phyloP scores from a whole-genome alignment of 37 sponge, comb jelly and placozoan species.

The Cladorhizidae sp. region DNA sequence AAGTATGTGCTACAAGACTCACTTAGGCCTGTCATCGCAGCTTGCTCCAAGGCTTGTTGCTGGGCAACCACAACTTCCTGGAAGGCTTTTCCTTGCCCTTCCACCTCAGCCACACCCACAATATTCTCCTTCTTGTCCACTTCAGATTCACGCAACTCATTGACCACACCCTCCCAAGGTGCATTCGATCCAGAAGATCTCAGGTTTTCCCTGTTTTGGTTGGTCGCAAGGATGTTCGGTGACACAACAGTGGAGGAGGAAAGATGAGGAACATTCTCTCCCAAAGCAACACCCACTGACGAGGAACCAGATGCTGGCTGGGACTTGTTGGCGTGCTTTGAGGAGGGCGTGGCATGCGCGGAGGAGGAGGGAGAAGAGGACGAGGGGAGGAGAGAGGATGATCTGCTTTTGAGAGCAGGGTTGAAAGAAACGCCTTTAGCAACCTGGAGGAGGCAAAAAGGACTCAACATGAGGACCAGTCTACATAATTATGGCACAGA shows the following conservation, averaged over 20 bases:
- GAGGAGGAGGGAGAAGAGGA: neutral
- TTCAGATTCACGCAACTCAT: neutral
- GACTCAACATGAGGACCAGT: no score
- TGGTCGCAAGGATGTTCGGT: neutral
- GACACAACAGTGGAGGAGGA: neutral
- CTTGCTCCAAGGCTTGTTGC: slow-evolving; percentile 14
- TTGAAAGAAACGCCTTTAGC: slow-evolving; percentile 7
- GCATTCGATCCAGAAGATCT: neutral
- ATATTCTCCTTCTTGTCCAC: slow-evolving; percentile 8
- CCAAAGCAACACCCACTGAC: neutral
- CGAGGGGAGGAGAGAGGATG: neutral
- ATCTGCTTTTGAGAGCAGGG: neutral
- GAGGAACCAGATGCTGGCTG: neutral
- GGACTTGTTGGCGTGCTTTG: neutral
- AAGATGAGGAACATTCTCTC: neutral
- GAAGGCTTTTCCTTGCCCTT: neutral
- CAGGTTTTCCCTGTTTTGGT: neutral
- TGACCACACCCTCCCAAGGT: slow-evolving; percentile 1
- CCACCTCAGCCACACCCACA: neutral
- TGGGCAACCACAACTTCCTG: neutral
- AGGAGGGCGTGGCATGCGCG: neutral
- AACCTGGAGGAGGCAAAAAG: no score
- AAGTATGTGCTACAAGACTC: neutral
- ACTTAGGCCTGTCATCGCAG: slow-evolving; percentile 20
- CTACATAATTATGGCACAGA: no score